Evolutionary conservation across 2,797 vertebrate genomes (phyloP).

Genomic region (Mormyrops attenuatus): DNA sequence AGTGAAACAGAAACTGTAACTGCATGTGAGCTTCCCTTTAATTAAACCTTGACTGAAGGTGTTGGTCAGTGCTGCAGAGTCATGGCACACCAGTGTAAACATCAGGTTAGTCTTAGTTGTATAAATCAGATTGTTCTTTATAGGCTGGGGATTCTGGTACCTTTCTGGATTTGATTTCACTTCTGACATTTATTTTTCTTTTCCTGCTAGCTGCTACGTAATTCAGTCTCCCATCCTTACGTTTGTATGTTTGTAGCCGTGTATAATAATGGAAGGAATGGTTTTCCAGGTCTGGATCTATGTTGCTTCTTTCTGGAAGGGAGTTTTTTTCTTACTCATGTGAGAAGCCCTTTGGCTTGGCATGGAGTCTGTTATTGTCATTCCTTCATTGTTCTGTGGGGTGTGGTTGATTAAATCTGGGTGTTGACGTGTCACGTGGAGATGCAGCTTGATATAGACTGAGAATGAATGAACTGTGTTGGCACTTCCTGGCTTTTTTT

Average conservation of each 20-base stretch:
- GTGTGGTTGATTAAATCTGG: background rate
- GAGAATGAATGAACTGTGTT: background rate
- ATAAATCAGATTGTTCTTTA: background rate
- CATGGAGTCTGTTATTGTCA: background rate
- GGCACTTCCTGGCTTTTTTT: background rate
- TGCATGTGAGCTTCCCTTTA: background rate
- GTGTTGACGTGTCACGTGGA: background rate
- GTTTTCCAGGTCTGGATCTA: background rate
- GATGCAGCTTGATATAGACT: background rate
- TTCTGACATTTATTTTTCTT: background rate
- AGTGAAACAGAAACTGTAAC: constrained; percentile 13
- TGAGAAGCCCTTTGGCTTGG: background rate
- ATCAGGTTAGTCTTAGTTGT: background rate
- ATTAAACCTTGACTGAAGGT: background rate
- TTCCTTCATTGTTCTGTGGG: background rate
- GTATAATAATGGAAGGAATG: background rate
- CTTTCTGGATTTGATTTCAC: background rate
- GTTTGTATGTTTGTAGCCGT: background rate
- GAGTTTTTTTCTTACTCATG: background rate
- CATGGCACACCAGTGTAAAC: background rate
- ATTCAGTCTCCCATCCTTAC: background rate
- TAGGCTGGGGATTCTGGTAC: background rate
- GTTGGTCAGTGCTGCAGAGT: background rate
- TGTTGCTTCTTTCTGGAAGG: background rate
- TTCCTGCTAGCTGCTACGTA: background rate